Evolutionary conservation across 2,113 vertebrate species (phyloP), one percentile per base, ranked within the genome.

Genomic region (Pangasianodon gigas): DNA sequence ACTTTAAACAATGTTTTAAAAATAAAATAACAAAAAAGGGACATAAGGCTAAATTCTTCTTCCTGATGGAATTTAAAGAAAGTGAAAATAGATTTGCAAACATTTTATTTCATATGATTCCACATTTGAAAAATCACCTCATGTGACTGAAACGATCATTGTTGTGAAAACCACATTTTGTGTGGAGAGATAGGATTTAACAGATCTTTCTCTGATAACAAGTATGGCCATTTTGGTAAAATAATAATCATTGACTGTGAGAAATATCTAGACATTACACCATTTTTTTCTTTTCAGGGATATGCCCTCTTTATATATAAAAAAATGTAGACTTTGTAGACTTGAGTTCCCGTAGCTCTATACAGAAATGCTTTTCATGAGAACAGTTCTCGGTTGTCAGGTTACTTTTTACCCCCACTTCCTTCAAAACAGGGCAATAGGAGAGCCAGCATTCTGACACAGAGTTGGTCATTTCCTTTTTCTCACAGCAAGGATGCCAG

Each of bases 261-360:
- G 95, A 95, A 96, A 96, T 96, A 96, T 95, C 95, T 95, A 96
- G 96, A 97, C 96, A 94, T 92, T 95, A 96, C 96, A 96, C 93
- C 93, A 88, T 90, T 80, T 92, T 88, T 88, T 95, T 95, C 92
- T 94, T 95, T 91, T 95, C 91, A 94, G 93, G 94, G 94, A 95
- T 94, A 93, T 95, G 93, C 96, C 94, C 95, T 94, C 94, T 94
- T 94, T 91, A 94, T 93, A 95, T 94, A 94, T 94, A 95, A 95
- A 93, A 93, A 84, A 84, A 62, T 14, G 52, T 84, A 84, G 82
- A 62, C 54, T 62, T 62, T 94, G 94, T 92, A 91, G 95, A 95
- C 94, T 95, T 93, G 95, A 93, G 93, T 94, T 96, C 95, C 94
- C 94, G 92, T 87, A 95, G 94, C 94, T 95, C 95, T 94, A 95